phyloP scores from a whole-genome alignment of 2,888 invertebrate species.

The Platerodrilus igneus region DNA sequence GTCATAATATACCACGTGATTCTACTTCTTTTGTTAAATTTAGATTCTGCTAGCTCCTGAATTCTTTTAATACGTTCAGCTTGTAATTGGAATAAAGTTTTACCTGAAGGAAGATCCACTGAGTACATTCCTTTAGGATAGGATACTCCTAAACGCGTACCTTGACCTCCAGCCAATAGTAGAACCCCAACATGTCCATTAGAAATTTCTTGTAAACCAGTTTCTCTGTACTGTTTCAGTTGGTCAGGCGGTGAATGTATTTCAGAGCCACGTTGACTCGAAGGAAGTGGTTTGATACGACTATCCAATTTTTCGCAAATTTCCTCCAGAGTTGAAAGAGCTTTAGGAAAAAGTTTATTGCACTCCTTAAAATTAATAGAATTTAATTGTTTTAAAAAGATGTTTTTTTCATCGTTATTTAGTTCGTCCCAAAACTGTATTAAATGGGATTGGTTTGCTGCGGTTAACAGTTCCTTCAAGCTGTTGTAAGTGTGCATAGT shows the following conservation, averaged over 20 bases:
- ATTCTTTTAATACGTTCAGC: constrained; percentile 83
- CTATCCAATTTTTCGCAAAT: constrained; percentile 70
- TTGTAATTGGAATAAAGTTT: constrained; percentile 92
- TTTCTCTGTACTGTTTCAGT: constrained; percentile 62
- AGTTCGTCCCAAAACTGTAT: constrained; percentile 31
- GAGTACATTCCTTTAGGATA: constrained; percentile 98
- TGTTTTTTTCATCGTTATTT: constrained; percentile 21
- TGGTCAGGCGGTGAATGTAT: constrained; percentile 59
- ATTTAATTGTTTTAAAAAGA: constrained; percentile 23
- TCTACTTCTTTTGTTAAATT: constrained; percentile 57
- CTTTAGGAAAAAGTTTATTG: constrained; percentile 36
- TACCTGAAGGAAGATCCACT: constrained; percentile 83
- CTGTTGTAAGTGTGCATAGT: constrained; percentile 16
- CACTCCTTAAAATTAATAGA: constrained; percentile 37
- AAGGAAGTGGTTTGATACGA: constrained; percentile 77
- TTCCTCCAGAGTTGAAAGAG: constrained; percentile 51
- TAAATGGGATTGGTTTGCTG: constrained; percentile 30
- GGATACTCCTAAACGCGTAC: constrained; percentile 89
- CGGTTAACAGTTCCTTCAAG: constrained; percentile 18
- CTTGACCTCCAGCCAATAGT: constrained; percentile 95
- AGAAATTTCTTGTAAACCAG: constrained; percentile 59
- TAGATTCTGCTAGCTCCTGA: constrained; percentile 68
- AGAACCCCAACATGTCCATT: constrained; percentile 76
- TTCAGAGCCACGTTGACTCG: constrained; percentile 76
- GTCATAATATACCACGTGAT: constrained; percentile 96